Evolutionary conservation across 2,888 invertebrate genomes (phyloP).

Genomic region (Trichopria drosophilae): DNA sequence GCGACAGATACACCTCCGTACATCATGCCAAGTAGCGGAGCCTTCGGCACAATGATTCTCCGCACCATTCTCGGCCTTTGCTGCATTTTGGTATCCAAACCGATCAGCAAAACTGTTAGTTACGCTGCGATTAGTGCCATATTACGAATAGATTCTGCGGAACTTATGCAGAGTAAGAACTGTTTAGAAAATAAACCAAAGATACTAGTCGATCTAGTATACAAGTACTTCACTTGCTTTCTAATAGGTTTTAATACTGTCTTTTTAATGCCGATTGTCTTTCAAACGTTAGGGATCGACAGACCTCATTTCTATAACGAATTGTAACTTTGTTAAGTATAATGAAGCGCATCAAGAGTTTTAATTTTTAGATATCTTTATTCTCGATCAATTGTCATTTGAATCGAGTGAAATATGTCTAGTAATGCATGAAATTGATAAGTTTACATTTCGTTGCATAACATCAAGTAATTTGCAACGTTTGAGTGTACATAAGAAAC

Average conservation of each 20-base stretch:
- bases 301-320: constrained; percentile 84
- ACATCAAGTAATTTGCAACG: too few relatives aligned
- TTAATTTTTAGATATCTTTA: too few relatives aligned
- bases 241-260: constrained; percentile 79
- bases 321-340: constrained; percentile 68
- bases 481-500: too few relatives aligned
- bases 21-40: constrained; percentile 74
- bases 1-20: constrained; percentile 72
- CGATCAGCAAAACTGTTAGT: constrained; percentile 70
- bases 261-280: constrained; percentile 77
- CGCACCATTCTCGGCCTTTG: constrained; percentile 77
- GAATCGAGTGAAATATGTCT: too few relatives aligned
- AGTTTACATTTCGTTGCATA: too few relatives aligned
- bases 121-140: constrained; percentile 73
- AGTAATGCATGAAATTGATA: too few relatives aligned
- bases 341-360: too few relatives aligned
- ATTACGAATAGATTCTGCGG: constrained; percentile 68
- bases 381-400: too few relatives aligned
- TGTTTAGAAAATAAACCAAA: constrained; percentile 72
- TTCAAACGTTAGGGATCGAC: constrained; percentile 75
- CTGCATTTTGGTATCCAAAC: constrained; percentile 71
- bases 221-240: constrained; percentile 81
- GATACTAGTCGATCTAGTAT: constrained; percentile 77
- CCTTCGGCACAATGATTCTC: constrained; percentile 69
- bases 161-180: constrained; percentile 68